Evolutionary conservation across 2,888 invertebrate genomes (phyloP).

Genomic region (Heteromurus nitidus): DNA sequence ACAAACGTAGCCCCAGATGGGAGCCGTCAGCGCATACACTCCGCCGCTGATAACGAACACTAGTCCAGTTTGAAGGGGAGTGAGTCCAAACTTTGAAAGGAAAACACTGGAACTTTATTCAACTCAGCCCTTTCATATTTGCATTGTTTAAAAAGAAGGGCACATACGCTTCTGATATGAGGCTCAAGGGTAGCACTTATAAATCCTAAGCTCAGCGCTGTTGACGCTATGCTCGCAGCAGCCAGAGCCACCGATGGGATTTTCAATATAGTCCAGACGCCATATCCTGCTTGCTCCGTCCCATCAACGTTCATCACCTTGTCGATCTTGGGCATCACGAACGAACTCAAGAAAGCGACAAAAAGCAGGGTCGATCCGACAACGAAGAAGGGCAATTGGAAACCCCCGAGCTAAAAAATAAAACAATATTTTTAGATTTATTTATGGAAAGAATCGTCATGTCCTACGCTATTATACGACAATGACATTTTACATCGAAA

Average conservation of each 20-base stretch:
- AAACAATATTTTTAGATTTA: not conserved
- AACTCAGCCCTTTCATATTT: too few relatives aligned
- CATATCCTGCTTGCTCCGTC: constrained; percentile 26
- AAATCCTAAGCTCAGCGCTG: constrained; percentile 77
- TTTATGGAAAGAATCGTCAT: not conserved
- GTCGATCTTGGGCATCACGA: constrained; percentile 64
- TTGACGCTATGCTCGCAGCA: constrained; percentile 74
- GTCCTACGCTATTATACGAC: too few relatives aligned
- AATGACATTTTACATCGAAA: constrained; percentile 80
- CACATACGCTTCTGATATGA: constrained; percentile 76
- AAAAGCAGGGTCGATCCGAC: constrained; percentile 77
- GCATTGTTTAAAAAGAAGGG: constrained; percentile 56
- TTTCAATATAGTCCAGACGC: constrained; percentile 80
- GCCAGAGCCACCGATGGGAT: constrained; percentile 75
- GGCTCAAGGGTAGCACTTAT: constrained; percentile 79
- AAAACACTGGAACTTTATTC: not conserved
- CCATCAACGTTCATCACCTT: constrained; percentile 35
- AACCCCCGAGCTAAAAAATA: constrained; percentile 76
- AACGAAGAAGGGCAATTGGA: constrained; percentile 77
- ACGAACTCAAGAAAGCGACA: constrained; percentile 37
- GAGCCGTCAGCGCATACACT: constrained; percentile 87
- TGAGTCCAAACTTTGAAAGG: constrained; percentile 80
- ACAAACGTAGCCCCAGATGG: constrained; percentile 88
- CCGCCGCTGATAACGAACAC: constrained; percentile 91
- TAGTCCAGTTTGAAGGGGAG: constrained; percentile 83